Conservation (phyloP, 2,888 invertebrate genomes). For the Drepanosiphum platanoidis region DNA sequence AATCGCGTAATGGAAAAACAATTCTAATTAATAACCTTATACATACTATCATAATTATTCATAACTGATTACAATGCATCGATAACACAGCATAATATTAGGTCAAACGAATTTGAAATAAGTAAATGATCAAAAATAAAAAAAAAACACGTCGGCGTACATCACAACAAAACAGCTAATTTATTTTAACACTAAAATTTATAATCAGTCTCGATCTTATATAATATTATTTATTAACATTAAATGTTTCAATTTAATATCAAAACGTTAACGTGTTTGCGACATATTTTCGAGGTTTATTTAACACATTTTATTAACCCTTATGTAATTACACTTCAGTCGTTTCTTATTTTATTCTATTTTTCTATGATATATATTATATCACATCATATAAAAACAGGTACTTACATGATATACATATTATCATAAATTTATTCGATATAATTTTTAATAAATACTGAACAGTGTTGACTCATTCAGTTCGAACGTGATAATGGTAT, state of each 20-base stretch:
- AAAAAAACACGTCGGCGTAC: not conserved
- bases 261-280: not conserved
- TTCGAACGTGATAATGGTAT: too few relatives aligned
- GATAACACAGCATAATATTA: not conserved
- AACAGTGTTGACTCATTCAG: too few relatives aligned
- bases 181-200: slow-evolving; percentile 23
- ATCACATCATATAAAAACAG: not conserved
- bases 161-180: not conserved
- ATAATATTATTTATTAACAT: not conserved
- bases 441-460: too few relatives aligned
- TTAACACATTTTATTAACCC: not conserved
- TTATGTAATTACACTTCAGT: not conserved
- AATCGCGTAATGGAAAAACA: too few relatives aligned
- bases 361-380: not conserved
- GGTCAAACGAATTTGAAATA: not conserved
- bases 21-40: too few relatives aligned
- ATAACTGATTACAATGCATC: not conserved
- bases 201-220: slow-evolving; percentile 48
- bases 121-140: too few relatives aligned
- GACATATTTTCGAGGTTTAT: not conserved
- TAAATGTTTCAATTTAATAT: not conserved
- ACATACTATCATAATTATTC: not conserved
- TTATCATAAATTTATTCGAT: too few relatives aligned
- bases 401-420: too few relatives aligned
- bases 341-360: not conserved